phyloP scores from a whole-genome alignment of 2,113 vertebrate species.

The Pseudorasbora parva region DNA sequence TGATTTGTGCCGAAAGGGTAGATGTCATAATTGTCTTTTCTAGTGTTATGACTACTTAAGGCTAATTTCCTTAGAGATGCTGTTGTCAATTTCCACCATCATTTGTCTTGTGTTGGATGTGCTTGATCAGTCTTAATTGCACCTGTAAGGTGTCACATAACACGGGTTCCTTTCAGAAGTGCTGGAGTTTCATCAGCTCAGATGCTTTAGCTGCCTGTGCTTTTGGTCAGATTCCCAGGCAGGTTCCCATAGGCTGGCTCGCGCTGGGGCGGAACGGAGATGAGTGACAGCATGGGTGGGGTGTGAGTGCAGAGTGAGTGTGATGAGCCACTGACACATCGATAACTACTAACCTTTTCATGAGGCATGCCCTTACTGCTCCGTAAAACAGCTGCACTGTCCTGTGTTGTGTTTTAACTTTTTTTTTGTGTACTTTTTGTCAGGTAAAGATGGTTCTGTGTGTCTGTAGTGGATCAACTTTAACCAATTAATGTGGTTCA shows the following conservation, averaged over 20 bases:
- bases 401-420: background rate
- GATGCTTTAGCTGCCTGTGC: conserved; percentile 66
- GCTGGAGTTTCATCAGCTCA: conserved; percentile 76
- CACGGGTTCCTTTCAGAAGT: conserved; percentile 58
- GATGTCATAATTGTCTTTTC: conserved; percentile 20
- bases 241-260: conserved; percentile 74
- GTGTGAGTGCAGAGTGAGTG: conserved; percentile 62
- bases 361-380: conserved; percentile 54
- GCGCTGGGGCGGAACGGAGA: conserved; percentile 78
- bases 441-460: background rate
- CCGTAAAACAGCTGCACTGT: conserved; percentile 59
- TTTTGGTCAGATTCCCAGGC: conserved; percentile 71
- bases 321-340: conserved; percentile 72
- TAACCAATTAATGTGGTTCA: too few species aligned
- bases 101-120: conserved; percentile 54
- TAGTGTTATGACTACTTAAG: conserved; percentile 22
- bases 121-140: conserved; percentile 68
- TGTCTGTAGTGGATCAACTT: background rate
- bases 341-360: conserved; percentile 68
- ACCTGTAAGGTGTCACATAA: conserved; percentile 76
- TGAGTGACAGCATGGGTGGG: conserved; percentile 73
- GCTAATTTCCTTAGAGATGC: conserved; percentile 47
- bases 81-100: conserved; percentile 23
- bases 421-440: background rate
- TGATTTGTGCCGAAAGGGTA: conserved; percentile 12